Evolutionary conservation across 2,113 vertebrate genomes (phyloP).

Genomic region (Columba janthina): DNA sequence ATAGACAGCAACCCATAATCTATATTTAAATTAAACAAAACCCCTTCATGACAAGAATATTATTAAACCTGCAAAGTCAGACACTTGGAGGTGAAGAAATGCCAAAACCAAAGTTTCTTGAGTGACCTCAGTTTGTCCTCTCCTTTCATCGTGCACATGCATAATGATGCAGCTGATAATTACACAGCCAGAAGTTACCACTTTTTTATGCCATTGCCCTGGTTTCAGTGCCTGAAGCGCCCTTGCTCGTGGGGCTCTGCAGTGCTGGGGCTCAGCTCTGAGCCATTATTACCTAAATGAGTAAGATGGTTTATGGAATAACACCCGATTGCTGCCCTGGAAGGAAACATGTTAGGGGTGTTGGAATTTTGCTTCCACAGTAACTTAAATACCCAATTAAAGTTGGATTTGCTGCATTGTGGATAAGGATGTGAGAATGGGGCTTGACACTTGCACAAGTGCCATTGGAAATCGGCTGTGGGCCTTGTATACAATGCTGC

Average conservation of each 20-base stretch:
- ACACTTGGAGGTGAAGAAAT: conserved; percentile 7
- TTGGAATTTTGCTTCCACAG: background rate
- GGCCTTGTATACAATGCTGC: background rate
- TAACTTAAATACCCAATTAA: background rate
- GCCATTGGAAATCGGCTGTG: background rate
- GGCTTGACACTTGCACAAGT: background rate
- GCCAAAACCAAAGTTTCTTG: background rate
- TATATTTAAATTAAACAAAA: conserved; percentile 55
- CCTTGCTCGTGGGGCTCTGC: background rate
- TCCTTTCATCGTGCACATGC: background rate
- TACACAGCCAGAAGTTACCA: background rate
- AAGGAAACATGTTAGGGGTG: background rate
- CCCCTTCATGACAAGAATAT: conserved; percentile 19
- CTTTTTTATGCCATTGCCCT: background rate
- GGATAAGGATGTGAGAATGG: background rate
- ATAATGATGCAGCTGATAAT: conserved; percentile 39
- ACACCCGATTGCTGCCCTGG: background rate
- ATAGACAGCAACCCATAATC: conserved; percentile 27
- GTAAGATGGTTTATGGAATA: background rate
- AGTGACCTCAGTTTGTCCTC: conserved; percentile 36
- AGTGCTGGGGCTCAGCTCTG: background rate
- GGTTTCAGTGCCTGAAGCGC: background rate
- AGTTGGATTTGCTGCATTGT: background rate
- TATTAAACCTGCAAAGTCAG: conserved; percentile 61
- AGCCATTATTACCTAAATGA: accelerated